A percentile compares a stretch with the other conserved stretches of the same genome.
These are phyloP conservation scores for Salminus brasiliensis DNA, from an alignment of 2,113 vertebrate species.

Conservation along the genomic window DNA sequence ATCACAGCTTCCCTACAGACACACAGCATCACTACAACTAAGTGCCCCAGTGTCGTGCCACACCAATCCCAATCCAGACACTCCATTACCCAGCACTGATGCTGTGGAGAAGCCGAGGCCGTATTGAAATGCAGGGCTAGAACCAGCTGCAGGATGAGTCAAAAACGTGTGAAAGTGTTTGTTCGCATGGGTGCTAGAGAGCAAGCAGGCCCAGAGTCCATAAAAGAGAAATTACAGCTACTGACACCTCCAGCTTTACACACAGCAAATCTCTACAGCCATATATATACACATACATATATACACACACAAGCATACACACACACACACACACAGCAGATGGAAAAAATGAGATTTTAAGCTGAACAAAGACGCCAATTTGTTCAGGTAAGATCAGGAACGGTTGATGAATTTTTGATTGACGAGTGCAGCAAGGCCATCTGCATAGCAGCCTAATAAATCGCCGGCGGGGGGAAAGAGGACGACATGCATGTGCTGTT, in stretches of 20 bases:
- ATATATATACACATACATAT: not conserved
- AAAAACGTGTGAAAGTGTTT: slow-evolving; percentile 15
- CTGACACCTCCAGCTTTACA: slow-evolving; percentile 45
- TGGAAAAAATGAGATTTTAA: no score
- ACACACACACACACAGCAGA: no score
- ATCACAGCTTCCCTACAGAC: no score
- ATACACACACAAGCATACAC: not conserved
- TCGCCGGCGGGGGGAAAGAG: no score
- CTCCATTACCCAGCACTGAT: not conserved
- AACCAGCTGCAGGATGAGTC: slow-evolving; percentile 39
- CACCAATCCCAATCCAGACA: not conserved
- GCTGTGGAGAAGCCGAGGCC: slow-evolving; percentile 16
- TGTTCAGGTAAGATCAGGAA: not conserved
- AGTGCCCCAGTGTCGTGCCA: not conserved
- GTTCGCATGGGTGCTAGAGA: slow-evolving; percentile 33
- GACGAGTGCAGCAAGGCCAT: slow-evolving; percentile 13
- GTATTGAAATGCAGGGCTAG: slow-evolving; percentile 28
- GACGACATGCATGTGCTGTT: no score
- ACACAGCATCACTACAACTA: not conserved
- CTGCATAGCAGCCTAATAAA: not conserved
- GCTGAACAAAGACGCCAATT: not conserved
- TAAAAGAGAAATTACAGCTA: slow-evolving; percentile 53
- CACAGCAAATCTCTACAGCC: slow-evolving; percentile 30
- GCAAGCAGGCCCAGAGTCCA: slow-evolving; percentile 46
- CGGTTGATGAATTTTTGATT: not conserved